Conservation (phyloP, 2,888 invertebrate species). For the Pseudococcus longispinus region DNA sequence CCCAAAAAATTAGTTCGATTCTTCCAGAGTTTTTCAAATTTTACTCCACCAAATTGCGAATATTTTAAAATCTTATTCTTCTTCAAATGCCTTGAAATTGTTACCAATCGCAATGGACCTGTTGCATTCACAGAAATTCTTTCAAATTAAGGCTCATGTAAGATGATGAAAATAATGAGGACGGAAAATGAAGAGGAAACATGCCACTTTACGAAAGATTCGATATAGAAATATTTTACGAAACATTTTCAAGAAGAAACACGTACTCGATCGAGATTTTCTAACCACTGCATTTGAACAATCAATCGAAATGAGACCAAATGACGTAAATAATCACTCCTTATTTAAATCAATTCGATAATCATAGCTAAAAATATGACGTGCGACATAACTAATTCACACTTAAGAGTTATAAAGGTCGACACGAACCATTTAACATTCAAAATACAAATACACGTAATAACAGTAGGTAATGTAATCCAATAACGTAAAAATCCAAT, state of each 20-base stretch:
- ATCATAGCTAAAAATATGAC: neutral
- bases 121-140: neutral
- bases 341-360: neutral
- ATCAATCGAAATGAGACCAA: neutral
- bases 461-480: neutral
- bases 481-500: constrained; percentile 28
- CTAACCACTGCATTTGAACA: neutral
- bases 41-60: too few species aligned
- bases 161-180: neutral
- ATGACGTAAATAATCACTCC: neutral
- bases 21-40: too few species aligned
- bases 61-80: too few species aligned
- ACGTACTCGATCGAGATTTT: neutral
- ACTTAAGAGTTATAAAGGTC: neutral
- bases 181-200: neutral
- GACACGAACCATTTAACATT: neutral
- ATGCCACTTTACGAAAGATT: neutral
- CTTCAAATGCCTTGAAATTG: too few species aligned
- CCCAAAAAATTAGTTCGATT: too few species aligned
- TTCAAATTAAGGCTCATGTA: neutral
- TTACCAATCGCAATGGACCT: neutral
- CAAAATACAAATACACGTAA: neutral
- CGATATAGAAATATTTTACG: neutral
- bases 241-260: neutral
- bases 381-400: neutral